These are phyloP conservation scores for Lepidurus packardi DNA, from an alignment of 1,140 invertebrate species.

Conservation along the genomic window DNA sequence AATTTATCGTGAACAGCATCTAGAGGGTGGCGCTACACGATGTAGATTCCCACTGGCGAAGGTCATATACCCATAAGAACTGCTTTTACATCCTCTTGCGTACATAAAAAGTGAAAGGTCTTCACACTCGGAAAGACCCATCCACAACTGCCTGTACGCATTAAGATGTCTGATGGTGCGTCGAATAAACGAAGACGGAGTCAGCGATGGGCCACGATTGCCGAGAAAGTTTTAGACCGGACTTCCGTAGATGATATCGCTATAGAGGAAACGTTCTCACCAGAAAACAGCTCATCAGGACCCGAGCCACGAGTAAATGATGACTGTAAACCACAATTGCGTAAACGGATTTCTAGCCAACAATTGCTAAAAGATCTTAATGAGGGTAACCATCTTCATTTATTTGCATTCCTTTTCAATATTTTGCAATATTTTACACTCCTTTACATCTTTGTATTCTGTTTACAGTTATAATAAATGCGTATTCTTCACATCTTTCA, in stretches of 20 bases:
- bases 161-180: neutral
- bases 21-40: too few species aligned
- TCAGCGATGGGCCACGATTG: constrained; percentile 20
- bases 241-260: neutral
- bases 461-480: too few species aligned
- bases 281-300: neutral
- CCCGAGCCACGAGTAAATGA: neutral
- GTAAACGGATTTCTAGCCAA: constrained; percentile 26
- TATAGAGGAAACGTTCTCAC: too few species aligned
- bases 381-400: constrained; percentile 19
- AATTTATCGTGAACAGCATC: too few species aligned
- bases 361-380: constrained; percentile 31
- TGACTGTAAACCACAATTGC: neutral
- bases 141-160: neutral
- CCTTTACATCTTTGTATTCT: too few species aligned
- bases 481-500: too few species aligned
- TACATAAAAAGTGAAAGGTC: too few species aligned
- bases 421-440: too few species aligned
- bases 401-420: neutral
- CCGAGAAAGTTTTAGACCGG: neutral
- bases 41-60: too few species aligned
- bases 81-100: too few species aligned
- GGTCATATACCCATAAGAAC: too few species aligned
- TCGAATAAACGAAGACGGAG: too few species aligned
- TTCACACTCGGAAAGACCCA: neutral